Conservation (phyloP, 2,888 invertebrate genomes). For the Mamestra brassicae region DNA sequence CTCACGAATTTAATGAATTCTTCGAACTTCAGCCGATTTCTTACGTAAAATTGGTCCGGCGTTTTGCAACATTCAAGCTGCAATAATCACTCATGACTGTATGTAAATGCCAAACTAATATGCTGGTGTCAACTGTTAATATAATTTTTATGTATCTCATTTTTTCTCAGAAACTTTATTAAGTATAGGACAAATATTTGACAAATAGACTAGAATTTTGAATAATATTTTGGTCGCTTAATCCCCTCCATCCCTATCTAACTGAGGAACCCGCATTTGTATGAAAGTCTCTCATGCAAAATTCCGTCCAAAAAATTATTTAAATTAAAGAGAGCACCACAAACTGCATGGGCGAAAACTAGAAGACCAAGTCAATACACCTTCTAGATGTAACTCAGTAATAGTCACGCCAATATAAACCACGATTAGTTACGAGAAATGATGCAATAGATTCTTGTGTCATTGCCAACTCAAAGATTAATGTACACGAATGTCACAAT, state of each 20-base stretch:
- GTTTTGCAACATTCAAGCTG: not conserved
- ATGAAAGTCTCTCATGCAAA: not conserved
- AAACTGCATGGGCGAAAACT: slow-evolving; percentile 11
- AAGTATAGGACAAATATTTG: not conserved
- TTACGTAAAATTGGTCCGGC: not conserved
- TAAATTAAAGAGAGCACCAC: not conserved
- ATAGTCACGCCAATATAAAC: slow-evolving; percentile 46
- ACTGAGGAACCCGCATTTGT: not conserved
- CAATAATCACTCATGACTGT: slow-evolving; percentile 1
- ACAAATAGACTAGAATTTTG: not conserved
- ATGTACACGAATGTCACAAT: slow-evolving; percentile 65
- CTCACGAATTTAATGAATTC: slow-evolving; percentile 39
- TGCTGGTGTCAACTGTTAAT: slow-evolving; percentile 6
- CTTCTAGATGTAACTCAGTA: slow-evolving; percentile 33
- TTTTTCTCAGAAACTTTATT: not conserved
- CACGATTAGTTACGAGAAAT: slow-evolving; percentile 53
- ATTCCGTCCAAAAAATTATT: not conserved
- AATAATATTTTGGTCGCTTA: not conserved
- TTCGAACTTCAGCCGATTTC: slow-evolving; percentile 22
- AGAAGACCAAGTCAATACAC: slow-evolving; percentile 21
- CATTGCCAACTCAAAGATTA: slow-evolving; percentile 70
- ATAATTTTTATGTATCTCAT: not conserved
- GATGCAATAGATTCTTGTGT: slow-evolving; percentile 75
- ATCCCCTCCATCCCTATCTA: not conserved
- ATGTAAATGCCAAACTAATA: not conserved